A percentile compares a stretch with the other conserved stretches of the same genome.
Evolutionary conservation across 1,140 invertebrate species (phyloP).

Genomic region (Orchestia grillus): DNA sequence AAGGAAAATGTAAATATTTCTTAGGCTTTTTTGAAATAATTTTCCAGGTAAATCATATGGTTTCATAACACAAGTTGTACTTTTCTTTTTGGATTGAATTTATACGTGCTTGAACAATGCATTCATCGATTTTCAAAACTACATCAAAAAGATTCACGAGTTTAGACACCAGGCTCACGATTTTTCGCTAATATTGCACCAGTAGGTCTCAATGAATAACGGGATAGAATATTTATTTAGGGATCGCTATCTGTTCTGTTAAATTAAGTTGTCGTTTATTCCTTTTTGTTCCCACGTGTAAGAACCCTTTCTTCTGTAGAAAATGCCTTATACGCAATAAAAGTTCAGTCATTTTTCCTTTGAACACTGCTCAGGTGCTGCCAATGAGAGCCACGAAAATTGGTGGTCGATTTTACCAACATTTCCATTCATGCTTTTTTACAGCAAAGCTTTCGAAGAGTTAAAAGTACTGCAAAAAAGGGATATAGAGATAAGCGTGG

Average conservation of each 20-base stretch:
- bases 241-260: background rate
- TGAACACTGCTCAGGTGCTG: background rate
- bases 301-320: too few relatives aligned
- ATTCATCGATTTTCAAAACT: background rate
- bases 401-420: background rate
- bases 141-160: background rate
- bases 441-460: background rate
- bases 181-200: background rate
- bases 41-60: too few relatives aligned
- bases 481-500: background rate
- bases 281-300: background rate
- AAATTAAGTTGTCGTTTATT: background rate
- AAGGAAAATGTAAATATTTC: too few relatives aligned
- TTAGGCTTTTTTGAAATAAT: too few relatives aligned
- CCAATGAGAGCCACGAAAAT: background rate
- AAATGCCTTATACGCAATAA: too few relatives aligned
- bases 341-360: too few relatives aligned
- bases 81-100: background rate
- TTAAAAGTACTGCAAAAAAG: background rate
- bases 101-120: background rate
- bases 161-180: background rate
- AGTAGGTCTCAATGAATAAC: background rate
- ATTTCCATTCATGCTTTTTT: background rate
- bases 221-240: background rate
- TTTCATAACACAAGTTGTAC: background rate